Conservation (phyloP, 2,888 invertebrate genomes). For the Metopia argyrocephala region DNA sequence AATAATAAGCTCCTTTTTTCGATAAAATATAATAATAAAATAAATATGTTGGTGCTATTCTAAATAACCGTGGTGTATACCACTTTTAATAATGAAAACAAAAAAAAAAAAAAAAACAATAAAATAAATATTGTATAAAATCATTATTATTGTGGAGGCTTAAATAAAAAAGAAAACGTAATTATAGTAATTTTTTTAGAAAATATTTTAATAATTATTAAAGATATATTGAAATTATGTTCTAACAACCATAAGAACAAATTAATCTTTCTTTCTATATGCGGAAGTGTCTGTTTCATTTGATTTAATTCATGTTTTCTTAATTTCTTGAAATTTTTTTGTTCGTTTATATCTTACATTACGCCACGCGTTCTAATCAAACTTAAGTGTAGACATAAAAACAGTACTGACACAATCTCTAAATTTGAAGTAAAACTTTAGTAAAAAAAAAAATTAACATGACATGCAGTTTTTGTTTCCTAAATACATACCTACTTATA, state of each 20-base stretch:
- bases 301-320: not conserved
- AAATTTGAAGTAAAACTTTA: not conserved
- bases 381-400: constrained; percentile 38
- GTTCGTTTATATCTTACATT: not conserved
- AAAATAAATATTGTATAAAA: no score
- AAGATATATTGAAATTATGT: constrained; percentile 15
- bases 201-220: not conserved
- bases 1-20: no score
- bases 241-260: not conserved
- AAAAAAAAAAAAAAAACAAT: not conserved
- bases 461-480: not conserved
- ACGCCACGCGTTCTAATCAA: constrained; percentile 26
- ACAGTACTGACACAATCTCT: constrained; percentile 28
- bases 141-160: no score
- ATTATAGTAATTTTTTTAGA: not conserved
- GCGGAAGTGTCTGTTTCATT: constrained; percentile 31
- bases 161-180: no score
- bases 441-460: not conserved
- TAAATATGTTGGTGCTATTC: no score
- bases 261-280: constrained; percentile 27
- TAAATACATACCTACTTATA: no score
- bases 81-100: no score
- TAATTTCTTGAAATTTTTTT: not conserved
- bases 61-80: no score
- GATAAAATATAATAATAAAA: no score